Conservation (phyloP, 2,888 invertebrate species). For the Diadegma fenestrale region DNA sequence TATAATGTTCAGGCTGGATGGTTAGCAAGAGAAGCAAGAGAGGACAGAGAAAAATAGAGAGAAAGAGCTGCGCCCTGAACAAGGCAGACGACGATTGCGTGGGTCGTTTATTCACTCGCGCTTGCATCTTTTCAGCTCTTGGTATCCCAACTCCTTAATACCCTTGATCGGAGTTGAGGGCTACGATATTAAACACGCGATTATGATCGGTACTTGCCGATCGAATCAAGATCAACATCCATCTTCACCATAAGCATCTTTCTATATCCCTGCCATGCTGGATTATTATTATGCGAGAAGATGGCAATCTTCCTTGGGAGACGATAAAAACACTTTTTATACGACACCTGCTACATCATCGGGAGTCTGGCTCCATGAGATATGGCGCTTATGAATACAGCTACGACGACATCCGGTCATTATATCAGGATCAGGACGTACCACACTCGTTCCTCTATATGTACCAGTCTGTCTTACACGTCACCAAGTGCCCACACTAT, state of each 20-base stretch:
- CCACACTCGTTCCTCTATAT: conserved; percentile 6
- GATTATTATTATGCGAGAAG: conserved; percentile 52
- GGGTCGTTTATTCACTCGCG: conserved; percentile 56
- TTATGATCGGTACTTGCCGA: conserved; percentile 79
- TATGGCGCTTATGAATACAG: conserved; percentile 54
- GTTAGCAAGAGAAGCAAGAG: background rate
- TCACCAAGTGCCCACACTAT: conserved; percentile 55
- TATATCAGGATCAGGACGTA: conserved; percentile 52
- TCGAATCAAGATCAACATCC: conserved; percentile 77
- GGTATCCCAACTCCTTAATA: background rate
- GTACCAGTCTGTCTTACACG: conserved; percentile 2
- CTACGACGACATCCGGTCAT: conserved; percentile 66
- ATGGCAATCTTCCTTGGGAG: conserved; percentile 54
- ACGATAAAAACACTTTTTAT: conserved; percentile 66
- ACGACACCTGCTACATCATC: conserved; percentile 67
- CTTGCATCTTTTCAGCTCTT: conserved; percentile 22
- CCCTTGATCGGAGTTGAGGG: conserved; percentile 65
- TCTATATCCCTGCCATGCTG: conserved; percentile 32
- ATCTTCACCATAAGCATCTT: conserved; percentile 65
- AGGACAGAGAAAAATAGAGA: background rate
- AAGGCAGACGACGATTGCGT: conserved; percentile 46
- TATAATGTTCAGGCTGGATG: conserved; percentile 67
- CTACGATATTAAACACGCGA: conserved; percentile 77
- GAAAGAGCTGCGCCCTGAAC: background rate
- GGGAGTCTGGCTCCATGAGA: conserved; percentile 47